Conservation (phyloP, 2,113 vertebrate species). For the Rhadina sibilatrix region DNA sequence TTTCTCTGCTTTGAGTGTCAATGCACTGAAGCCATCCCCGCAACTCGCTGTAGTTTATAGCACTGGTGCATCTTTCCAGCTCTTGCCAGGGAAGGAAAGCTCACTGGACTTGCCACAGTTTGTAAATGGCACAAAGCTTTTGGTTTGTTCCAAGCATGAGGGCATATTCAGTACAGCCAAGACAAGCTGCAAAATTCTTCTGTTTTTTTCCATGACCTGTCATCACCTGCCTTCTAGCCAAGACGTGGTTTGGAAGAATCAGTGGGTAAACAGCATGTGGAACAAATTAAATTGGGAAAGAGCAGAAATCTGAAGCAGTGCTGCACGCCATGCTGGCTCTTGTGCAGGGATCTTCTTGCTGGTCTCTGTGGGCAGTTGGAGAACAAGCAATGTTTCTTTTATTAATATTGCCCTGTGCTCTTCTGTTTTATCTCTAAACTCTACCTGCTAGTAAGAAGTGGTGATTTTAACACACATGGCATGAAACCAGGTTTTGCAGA, state of each 20-base stretch:
- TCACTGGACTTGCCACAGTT: neutral
- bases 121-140: neutral
- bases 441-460: neutral
- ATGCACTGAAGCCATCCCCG: neutral
- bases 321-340: neutral
- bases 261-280: constrained; percentile 26
- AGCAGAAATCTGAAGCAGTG: neutral
- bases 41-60: neutral
- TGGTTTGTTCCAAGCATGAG: neutral
- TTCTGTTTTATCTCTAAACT: neutral
- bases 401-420: neutral
- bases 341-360: neutral
- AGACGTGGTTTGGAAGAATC: constrained; percentile 2
- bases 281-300: constrained; percentile 25
- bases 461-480: neutral
- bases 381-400: neutral
- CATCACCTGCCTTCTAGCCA: constrained; percentile 41
- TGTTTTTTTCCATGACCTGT: constrained; percentile 39
- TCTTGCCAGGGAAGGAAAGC: neutral
- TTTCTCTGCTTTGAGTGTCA: neutral
- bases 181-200: constrained; percentile 53
- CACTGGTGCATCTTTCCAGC: neutral
- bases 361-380: neutral
- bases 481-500: neutral
- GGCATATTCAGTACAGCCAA: constrained; percentile 35